Evolutionary conservation across 2,888 invertebrate species (phyloP).

Genomic region (Rhopalosiphum nymphaeae): DNA sequence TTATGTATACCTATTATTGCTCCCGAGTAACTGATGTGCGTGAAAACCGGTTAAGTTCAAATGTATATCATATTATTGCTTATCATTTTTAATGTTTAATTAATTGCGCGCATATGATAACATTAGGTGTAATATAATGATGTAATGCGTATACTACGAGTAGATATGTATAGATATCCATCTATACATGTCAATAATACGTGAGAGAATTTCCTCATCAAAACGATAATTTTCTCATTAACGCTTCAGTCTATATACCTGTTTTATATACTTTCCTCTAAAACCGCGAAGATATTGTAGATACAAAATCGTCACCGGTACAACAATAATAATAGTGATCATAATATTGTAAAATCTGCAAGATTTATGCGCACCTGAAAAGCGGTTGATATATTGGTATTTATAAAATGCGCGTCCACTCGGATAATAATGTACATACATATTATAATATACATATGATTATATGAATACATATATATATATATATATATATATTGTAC

Average conservation of each 20-base stretch:
- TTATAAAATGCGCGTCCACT: neutral
- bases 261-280: neutral
- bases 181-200: neutral
- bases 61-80: neutral
- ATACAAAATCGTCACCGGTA: neutral
- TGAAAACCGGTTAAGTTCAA: conserved; percentile 13
- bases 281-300: neutral
- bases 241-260: neutral
- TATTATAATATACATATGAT: neutral
- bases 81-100: neutral
- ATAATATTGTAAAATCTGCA: neutral
- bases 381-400: neutral
- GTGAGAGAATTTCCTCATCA: neutral
- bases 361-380: neutral
- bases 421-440: neutral
- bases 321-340: neutral
- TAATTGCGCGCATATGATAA: neutral
- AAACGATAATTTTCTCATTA: neutral
- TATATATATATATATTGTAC: neutral
- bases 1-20: neutral
- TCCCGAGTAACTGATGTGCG: neutral
- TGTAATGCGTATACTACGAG: neutral
- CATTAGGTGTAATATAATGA: neutral
- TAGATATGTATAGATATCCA: neutral
- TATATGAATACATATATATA: neutral